Evolutionary conservation across 2,888 invertebrate genomes (phyloP).

Genomic region (Acronicta psi): DNA sequence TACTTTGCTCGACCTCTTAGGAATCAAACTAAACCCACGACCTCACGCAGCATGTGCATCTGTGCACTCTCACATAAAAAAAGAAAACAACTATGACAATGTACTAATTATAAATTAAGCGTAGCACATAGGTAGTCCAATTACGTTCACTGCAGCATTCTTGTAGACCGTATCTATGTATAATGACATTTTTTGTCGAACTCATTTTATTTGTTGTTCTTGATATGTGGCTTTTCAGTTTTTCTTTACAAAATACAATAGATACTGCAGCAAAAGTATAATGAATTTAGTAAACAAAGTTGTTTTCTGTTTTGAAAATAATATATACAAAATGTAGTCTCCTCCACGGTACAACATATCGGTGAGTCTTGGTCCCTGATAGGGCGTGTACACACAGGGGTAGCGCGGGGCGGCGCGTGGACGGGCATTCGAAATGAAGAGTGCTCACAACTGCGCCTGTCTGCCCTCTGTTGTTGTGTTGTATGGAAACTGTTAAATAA

Average conservation of each 20-base stretch:
- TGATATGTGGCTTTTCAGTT: too few relatives aligned
- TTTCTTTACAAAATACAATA: too few relatives aligned
- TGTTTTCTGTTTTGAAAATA: too few relatives aligned
- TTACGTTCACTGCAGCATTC: neutral
- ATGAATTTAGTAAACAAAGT: too few relatives aligned
- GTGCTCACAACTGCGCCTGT: constrained; percentile 83
- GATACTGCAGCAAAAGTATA: too few relatives aligned
- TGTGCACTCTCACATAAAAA: too few relatives aligned
- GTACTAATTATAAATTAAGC: neutral
- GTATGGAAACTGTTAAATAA: constrained; percentile 60
- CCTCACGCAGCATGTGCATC: too few relatives aligned
- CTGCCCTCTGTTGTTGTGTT: constrained; percentile 71
- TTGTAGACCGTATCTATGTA: constrained; percentile 14
- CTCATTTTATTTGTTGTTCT: too few relatives aligned
- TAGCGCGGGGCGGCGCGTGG: constrained; percentile 78
- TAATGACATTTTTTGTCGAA: neutral
- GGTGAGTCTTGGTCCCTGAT: constrained; percentile 55
- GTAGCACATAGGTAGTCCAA: neutral
- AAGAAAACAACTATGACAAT: too few relatives aligned
- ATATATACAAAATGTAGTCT: constrained; percentile 4
- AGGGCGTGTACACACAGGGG: constrained; percentile 73
- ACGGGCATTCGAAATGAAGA: constrained; percentile 89
- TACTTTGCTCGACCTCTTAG: too few relatives aligned
- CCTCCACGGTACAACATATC: constrained; percentile 26
- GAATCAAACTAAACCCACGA: too few relatives aligned